These are phyloP conservation scores for Acholoe squamosa DNA, from an alignment of 2,888 invertebrate genomes.

Conservation along the genomic window DNA sequence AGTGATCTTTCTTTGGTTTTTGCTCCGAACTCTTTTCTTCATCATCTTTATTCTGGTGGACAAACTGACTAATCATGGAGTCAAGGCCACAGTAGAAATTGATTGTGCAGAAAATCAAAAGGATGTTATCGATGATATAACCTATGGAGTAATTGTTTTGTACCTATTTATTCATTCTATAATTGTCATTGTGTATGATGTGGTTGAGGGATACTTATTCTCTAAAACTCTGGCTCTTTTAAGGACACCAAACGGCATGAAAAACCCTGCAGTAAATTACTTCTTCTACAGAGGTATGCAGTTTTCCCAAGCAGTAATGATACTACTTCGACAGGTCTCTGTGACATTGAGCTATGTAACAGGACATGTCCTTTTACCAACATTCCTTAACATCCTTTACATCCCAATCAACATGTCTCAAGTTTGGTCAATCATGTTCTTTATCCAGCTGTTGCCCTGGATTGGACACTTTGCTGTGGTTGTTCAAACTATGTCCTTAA, in stretches of 20 bases:
- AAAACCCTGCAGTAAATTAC: neutral
- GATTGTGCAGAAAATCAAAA: neutral
- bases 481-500: neutral
- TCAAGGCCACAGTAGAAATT: neutral
- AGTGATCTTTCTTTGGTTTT: neutral
- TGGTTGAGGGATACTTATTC: neutral
- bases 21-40: neutral
- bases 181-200: constrained; percentile 3
- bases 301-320: neutral
- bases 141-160: neutral
- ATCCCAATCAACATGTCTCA: neutral
- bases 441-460: constrained; percentile 41
- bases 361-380: neutral
- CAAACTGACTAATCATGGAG: neutral
- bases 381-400: neutral
- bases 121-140: neutral
- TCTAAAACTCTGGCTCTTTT: neutral
- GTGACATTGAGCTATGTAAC: neutral
- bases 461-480: constrained; percentile 39
- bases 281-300: neutral
- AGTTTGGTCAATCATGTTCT: constrained; percentile 35
- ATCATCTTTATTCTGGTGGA: neutral
- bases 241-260: neutral
- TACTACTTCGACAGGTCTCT: neutral
- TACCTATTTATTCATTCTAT: neutral